Evolutionary conservation across 1,140 invertebrate species (phyloP).

Genomic region (Drosophila pachea): DNA sequence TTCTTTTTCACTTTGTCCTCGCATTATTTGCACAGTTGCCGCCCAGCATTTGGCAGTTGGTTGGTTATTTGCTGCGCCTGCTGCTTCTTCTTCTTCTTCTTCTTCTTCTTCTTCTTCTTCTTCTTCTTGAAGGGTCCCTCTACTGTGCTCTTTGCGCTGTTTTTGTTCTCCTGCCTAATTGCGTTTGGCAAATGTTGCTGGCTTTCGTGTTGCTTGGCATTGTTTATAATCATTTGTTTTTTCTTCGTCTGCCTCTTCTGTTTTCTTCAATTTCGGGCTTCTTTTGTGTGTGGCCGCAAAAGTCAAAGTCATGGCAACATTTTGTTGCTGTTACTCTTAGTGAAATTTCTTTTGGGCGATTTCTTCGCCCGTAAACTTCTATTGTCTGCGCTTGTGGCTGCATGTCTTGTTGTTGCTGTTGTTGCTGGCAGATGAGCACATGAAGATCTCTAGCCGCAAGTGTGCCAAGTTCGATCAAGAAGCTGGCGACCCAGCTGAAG

Average conservation of each 20-base stretch:
- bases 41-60: background rate
- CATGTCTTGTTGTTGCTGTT: constrained; percentile 9
- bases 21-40: constrained; percentile 25
- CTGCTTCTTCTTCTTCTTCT: background rate
- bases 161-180: constrained; percentile 2
- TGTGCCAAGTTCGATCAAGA: constrained; percentile 63
- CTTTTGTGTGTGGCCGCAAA: constrained; percentile 26
- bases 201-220: constrained; percentile 33
- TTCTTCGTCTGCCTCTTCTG: background rate
- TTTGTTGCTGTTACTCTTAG: constrained; percentile 32
- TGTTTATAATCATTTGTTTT: constrained; percentile 34
- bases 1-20: constrained; percentile 23
- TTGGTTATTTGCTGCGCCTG: background rate
- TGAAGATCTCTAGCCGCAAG: constrained; percentile 39
- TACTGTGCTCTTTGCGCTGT: background rate
- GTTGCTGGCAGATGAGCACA: constrained; percentile 19
- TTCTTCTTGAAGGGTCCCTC: background rate
- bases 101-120: constrained; percentile 1
- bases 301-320: constrained; percentile 58
- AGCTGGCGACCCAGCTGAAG: constrained; percentile 31
- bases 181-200: background rate
- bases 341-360: constrained; percentile 47
- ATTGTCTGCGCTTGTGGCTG: constrained; percentile 33
- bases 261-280: background rate
- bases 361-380: constrained; percentile 43